phyloP scores from a whole-genome alignment of 2,888 invertebrate genomes.

The Sinohyriopsis cumingii region DNA sequence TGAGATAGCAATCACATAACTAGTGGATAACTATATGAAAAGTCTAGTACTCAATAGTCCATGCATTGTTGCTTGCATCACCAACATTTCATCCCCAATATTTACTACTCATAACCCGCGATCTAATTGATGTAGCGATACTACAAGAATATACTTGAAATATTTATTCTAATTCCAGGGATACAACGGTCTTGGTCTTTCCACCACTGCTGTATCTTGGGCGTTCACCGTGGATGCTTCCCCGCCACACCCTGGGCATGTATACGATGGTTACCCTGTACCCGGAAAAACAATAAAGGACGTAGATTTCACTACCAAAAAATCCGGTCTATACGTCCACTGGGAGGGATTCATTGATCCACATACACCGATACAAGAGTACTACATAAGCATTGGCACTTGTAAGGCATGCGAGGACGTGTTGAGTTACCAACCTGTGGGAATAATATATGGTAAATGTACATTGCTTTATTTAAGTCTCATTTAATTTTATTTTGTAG shows the following conservation, averaged over 20 bases:
- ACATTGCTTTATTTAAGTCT: too few relatives aligned
- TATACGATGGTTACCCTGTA: slow-evolving; percentile 34
- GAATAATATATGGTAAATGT: slow-evolving; percentile 27
- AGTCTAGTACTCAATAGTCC: too few relatives aligned
- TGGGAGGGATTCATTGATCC: slow-evolving; percentile 47
- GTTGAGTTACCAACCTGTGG: slow-evolving; percentile 29
- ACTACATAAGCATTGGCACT: slow-evolving; percentile 11
- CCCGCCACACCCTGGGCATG: slow-evolving; percentile 33
- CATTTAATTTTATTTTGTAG: too few relatives aligned
- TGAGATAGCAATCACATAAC: too few relatives aligned
- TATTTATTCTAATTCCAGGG: slow-evolving; percentile 9
- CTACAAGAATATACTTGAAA: too few relatives aligned
- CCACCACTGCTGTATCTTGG: slow-evolving; percentile 37
- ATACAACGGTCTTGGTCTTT: slow-evolving; percentile 37
- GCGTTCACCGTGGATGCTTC: slow-evolving; percentile 38
- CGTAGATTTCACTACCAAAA: slow-evolving; percentile 34
- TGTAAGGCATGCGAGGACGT: slow-evolving; percentile 31
- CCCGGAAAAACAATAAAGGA: slow-evolving; percentile 9
- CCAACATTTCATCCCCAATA: too few relatives aligned
- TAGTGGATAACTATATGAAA: too few relatives aligned
- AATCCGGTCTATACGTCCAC: slow-evolving; percentile 22
- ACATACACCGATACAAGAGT: slow-evolving; percentile 38
- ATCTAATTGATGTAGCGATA: too few relatives aligned
- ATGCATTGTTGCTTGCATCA: too few relatives aligned
- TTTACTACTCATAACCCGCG: too few relatives aligned